Percentiles rank a stretch among this genome's conserved stretches.
phyloP scores from a whole-genome alignment of 2,113 vertebrate genomes.

The Ictalurus punctatus region DNA sequence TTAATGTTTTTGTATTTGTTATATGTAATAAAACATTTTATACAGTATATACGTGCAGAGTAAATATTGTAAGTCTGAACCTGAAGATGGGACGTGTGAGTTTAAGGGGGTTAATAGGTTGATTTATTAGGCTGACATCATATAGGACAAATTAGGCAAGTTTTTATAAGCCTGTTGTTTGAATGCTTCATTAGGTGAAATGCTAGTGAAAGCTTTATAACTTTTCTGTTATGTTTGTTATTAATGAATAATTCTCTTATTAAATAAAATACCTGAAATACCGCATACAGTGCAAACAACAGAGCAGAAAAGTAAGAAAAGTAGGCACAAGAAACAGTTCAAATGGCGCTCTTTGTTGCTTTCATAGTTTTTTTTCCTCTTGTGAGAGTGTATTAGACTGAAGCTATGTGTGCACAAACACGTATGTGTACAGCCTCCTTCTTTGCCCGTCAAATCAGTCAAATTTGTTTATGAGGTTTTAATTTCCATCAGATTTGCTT shows the following conservation, averaged over 20 bases:
- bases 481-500: constrained; percentile 38
- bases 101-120: not conserved
- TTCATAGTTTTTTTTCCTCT: not conserved
- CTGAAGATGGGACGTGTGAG: not conserved
- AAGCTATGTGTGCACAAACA: not conserved
- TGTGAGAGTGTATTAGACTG: not conserved
- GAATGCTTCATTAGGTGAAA: not conserved
- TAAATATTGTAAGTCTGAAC: not conserved
- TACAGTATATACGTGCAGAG: too few relatives aligned
- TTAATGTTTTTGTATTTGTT: not conserved
- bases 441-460: constrained; percentile 24
- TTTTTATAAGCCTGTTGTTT: constrained; percentile 2
- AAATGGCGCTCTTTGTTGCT: not conserved
- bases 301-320: not conserved
- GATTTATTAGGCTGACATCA: not conserved
- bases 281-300: too few relatives aligned
- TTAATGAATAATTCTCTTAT: not conserved
- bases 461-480: constrained; percentile 38
- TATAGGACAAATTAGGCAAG: not conserved
- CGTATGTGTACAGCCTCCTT: not conserved
- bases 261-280: not conserved
- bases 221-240: not conserved
- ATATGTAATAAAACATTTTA: not conserved
- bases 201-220: not conserved
- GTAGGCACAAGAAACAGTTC: not conserved